A percentile compares a stretch with the other conserved stretches of the same genome.
These are phyloP conservation scores for Macropodus opercularis DNA, from an alignment of 2,797 vertebrate species.

Conservation along the genomic window DNA sequence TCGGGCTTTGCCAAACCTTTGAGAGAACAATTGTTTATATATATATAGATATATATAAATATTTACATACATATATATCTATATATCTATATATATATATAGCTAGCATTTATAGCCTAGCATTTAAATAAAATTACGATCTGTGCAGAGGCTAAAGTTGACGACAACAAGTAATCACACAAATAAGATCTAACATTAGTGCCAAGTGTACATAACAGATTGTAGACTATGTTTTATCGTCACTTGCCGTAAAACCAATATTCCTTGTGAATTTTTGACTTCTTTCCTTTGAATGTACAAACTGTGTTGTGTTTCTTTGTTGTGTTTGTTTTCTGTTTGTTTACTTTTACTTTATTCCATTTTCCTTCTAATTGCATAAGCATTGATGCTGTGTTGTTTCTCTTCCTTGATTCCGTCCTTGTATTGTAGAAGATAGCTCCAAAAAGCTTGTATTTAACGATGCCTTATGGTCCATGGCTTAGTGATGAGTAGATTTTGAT, in stretches of 20 bases:
- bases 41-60: constrained; percentile 75
- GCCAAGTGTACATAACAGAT: constrained; percentile 81
- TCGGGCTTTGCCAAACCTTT: constrained; percentile 72
- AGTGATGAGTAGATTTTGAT: constrained; percentile 81
- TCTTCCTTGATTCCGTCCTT: constrained; percentile 75
- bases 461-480: constrained; percentile 85
- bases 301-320: constrained; percentile 74
- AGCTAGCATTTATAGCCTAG: constrained; percentile 66
- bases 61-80: constrained; percentile 76
- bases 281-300: constrained; percentile 79
- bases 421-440: constrained; percentile 81
- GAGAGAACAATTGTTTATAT: constrained; percentile 73
- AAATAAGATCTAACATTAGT: constrained; percentile 74
- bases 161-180: constrained; percentile 63
- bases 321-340: constrained; percentile 61
- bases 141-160: constrained; percentile 60
- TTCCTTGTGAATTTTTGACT: constrained; percentile 69
- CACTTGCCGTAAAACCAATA: constrained; percentile 75
- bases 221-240: constrained; percentile 75
- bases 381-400: constrained; percentile 73
- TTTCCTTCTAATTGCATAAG: constrained; percentile 69
- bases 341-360: constrained; percentile 57
- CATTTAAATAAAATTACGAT: constrained; percentile 44
- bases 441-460: constrained; percentile 84
- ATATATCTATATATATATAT: constrained; percentile 75